phyloP scores from a whole-genome alignment of 2,113 vertebrate genomes.

The Athene cunicularia region DNA sequence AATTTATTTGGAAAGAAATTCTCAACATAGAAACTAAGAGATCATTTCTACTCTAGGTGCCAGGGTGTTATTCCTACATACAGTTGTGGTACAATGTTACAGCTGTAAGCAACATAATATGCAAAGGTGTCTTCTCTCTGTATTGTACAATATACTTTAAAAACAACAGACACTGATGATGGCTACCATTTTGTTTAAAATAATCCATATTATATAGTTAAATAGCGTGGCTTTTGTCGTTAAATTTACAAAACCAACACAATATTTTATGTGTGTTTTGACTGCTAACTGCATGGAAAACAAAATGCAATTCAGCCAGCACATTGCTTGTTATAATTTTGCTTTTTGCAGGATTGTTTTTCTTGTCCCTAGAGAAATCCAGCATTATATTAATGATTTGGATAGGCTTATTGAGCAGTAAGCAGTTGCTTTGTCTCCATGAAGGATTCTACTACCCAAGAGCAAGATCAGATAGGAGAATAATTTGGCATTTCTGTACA shows the following conservation, averaged over 20 bases:
- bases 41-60: slow-evolving; percentile 25
- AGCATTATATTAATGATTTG: neutral
- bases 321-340: neutral
- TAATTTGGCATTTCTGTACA: neutral
- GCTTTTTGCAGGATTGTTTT: neutral
- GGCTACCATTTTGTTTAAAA: neutral
- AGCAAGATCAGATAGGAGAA: neutral
- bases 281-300: neutral
- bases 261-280: neutral
- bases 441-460: neutral
- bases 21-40: neutral
- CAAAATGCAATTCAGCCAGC: neutral
- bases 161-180: neutral
- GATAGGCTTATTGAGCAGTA: neutral
- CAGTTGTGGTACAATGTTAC: neutral
- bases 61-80: neutral
- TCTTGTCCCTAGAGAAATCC: neutral
- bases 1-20: neutral
- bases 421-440: neutral
- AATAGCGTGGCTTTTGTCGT: neutral
- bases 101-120: neutral
- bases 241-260: neutral
- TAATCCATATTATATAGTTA: neutral
- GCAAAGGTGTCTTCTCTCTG: neutral
- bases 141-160: neutral